Evolutionary conservation across 2,888 invertebrate species (phyloP), one percentile per base, ranked within the genome.

Genomic region (Eristalis pertinax): DNA sequence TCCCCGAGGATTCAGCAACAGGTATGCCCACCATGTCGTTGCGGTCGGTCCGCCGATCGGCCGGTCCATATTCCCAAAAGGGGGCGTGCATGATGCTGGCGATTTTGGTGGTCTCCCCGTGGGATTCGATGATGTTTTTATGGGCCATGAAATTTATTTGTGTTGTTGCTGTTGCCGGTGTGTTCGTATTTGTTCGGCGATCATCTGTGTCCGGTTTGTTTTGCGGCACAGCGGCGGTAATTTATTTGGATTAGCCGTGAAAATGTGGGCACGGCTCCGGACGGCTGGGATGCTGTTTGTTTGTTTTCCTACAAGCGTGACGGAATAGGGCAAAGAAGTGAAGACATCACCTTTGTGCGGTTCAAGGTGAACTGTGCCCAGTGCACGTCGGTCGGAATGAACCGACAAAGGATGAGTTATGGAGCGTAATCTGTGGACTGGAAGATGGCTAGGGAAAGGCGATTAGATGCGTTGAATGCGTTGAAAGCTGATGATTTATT

Each of bases 1-100:
- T 87, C 83, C 79, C 79, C 68, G 50, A 79, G 76, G 79, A 80
- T 76, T 87, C 68, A 62, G 83, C 83, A 87, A 77, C 82, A 85
- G 83, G 83, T 87, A 86, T 67, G 65, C 60, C 73, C 62, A 82
- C 70, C 69, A 63, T 26, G 32, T 32, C 32, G 32, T 8, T 10
- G 50, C 70, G 68, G 63, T 38, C 38, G 38, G 60, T 73, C 19
- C 7, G 22, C 10, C 58, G 24, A 10, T 69, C 22, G 24, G 24
- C 5, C 60, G 60, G 24, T 24, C 58, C 41, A 60, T 69, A 80
- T 82, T 82, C 82, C 77, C 77, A 60, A 69, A 50, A 82, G 41
- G 84, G 50, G 84, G 79, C 76, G 87, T 87, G 13, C 50, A 67
- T 29, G 79, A 83, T 74, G 67, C 67, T 68, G 72, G 63, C 87